Conservation (phyloP, 2,113 vertebrate species). For the Indri indri region DNA sequence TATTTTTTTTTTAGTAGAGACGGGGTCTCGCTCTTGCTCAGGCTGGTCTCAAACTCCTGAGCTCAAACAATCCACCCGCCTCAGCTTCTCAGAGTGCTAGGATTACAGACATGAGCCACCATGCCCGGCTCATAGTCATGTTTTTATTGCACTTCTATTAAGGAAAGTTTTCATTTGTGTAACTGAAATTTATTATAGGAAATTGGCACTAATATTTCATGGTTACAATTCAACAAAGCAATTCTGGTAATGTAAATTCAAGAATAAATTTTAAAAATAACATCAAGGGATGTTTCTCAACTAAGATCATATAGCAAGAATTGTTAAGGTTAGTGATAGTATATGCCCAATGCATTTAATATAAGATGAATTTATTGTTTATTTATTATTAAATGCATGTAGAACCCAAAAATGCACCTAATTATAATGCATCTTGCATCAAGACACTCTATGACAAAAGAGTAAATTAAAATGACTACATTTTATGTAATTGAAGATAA, state of each 20-base stretch:
- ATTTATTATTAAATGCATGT: not conserved
- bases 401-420: not conserved
- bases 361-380: not conserved
- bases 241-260: not conserved
- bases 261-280: conserved; percentile 30
- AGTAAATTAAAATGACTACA: not conserved
- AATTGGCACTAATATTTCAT: not conserved
- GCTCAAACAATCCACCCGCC: no score
- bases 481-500: not conserved
- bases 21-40: no score
- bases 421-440: not conserved
- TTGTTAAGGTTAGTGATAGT: not conserved
- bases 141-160: conserved; percentile 29
- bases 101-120: no score
- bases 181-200: not conserved
- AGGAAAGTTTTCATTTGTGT: not conserved
- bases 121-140: no score
- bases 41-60: no score
- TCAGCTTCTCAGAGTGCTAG: no score
- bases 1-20: no score
- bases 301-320: not conserved
- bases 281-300: not conserved
- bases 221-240: not conserved
- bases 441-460: not conserved
- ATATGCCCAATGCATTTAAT: not conserved